phyloP scores from a whole-genome alignment of 1,140 invertebrate species.

The Eumaeus atala region DNA sequence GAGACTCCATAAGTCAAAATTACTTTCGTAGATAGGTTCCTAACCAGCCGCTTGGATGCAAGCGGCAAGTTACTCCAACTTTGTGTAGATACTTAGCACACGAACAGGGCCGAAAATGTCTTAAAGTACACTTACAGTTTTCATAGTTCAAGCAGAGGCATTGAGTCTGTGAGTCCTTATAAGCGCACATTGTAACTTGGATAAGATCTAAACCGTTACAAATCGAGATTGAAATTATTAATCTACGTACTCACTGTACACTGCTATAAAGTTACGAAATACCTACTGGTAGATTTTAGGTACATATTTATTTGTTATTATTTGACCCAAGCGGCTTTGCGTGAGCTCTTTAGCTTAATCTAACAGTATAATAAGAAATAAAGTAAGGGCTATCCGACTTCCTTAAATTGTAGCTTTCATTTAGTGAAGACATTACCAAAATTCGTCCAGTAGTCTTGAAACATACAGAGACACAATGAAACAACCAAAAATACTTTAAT shows the following conservation, averaged over 20 bases:
- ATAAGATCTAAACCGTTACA: constrained; percentile 32
- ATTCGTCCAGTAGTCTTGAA: too few species aligned
- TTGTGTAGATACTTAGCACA: not conserved
- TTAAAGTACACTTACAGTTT: constrained; percentile 35
- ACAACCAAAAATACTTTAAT: too few species aligned
- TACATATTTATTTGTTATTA: too few species aligned
- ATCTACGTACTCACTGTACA: constrained; percentile 22
- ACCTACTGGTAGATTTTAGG: not conserved
- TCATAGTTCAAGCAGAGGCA: constrained; percentile 28
- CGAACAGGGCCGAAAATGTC: constrained; percentile 19
- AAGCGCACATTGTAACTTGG: constrained; percentile 25
- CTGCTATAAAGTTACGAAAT: constrained; percentile 15
- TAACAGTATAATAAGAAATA: too few species aligned
- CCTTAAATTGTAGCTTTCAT: too few species aligned
- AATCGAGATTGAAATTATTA: constrained; percentile 29
- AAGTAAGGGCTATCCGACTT: too few species aligned
- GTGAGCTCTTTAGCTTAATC: too few species aligned
- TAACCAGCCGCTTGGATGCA: too few species aligned
- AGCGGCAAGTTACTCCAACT: not conserved
- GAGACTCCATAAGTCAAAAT: constrained; percentile 5
- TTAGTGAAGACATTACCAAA: too few species aligned
- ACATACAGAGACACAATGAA: too few species aligned
- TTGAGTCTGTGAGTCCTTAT: constrained; percentile 28
- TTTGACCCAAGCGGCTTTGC: too few species aligned
- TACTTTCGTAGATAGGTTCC: not conserved